Conservation (phyloP, 2,888 invertebrate species). For the Aphidius colemani region DNA sequence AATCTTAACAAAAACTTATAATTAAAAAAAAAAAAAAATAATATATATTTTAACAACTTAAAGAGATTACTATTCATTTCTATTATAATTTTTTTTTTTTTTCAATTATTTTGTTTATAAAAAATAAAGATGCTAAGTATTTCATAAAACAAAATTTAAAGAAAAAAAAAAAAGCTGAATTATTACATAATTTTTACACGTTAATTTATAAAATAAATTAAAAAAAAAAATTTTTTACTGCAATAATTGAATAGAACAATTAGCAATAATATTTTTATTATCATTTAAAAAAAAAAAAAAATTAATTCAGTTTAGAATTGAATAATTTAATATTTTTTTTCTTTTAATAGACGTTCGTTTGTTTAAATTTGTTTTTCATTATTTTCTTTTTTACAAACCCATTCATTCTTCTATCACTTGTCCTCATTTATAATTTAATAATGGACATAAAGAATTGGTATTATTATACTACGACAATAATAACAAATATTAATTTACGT, state of each 20-base stretch:
- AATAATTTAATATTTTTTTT: background rate
- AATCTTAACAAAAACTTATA: too few species aligned
- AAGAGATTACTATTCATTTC: too few species aligned
- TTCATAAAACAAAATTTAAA: background rate
- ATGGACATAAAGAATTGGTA: constrained; percentile 2
- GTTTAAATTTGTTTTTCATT: too few species aligned
- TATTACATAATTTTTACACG: constrained; percentile 17
- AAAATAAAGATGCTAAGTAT: too few species aligned
- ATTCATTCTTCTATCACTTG: constrained; percentile 18
- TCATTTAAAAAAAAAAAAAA: background rate
- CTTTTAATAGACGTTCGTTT: background rate
- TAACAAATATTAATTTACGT: constrained; percentile 11
- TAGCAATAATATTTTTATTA: background rate
- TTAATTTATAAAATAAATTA: constrained; percentile 5
- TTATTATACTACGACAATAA: background rate
- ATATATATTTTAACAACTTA: too few species aligned
- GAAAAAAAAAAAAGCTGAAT: background rate
- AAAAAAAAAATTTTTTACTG: constrained; percentile 2
- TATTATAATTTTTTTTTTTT: too few species aligned
- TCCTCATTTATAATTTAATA: background rate
- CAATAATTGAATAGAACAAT: background rate
- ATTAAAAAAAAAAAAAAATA: too few species aligned
- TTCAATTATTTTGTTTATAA: too few species aligned
- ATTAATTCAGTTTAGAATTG: background rate
- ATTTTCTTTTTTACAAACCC: constrained; percentile 3